phyloP scores from a whole-genome alignment of 2,888 invertebrate genomes.

The Tenodera sinensis region DNA sequence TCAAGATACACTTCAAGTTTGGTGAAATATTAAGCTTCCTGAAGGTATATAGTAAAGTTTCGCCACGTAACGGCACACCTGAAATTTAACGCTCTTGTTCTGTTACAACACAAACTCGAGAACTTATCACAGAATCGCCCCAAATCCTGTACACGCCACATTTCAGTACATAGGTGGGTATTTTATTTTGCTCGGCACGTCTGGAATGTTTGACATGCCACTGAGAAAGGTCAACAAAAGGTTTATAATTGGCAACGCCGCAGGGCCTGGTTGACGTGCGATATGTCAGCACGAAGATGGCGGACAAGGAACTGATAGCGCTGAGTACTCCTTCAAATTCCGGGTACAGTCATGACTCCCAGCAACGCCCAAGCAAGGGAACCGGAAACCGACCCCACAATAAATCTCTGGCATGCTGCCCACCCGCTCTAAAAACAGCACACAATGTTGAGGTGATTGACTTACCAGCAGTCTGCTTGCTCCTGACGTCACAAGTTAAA shows the following conservation, averaged over 20 bases:
- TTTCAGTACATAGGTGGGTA: no score
- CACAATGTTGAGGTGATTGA: conserved; percentile 15
- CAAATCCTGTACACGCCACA: no score
- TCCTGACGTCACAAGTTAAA: conserved; percentile 19
- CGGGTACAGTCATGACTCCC: neutral
- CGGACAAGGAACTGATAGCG: neutral
- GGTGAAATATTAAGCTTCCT: no score
- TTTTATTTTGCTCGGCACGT: neutral
- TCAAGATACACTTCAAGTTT: no score
- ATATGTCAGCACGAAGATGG: conserved; percentile 4
- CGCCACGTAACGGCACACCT: no score
- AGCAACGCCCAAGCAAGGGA: neutral
- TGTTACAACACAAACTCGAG: no score
- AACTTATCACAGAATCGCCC: no score
- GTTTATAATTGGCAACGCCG: neutral
- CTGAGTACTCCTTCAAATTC: neutral
- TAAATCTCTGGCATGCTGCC: neutral
- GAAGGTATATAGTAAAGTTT: no score
- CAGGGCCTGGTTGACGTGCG: conserved; percentile 2
- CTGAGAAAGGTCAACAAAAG: neutral
- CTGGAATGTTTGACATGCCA: neutral
- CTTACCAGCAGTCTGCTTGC: neutral
- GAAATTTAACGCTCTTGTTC: no score
- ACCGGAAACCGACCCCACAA: neutral
- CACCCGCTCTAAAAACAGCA: conserved; percentile 11